Percentiles rank a stretch among this genome's conserved stretches.
Evolutionary conservation across 2,113 vertebrate species (phyloP).

Genomic region (Procapra przewalskii): DNA sequence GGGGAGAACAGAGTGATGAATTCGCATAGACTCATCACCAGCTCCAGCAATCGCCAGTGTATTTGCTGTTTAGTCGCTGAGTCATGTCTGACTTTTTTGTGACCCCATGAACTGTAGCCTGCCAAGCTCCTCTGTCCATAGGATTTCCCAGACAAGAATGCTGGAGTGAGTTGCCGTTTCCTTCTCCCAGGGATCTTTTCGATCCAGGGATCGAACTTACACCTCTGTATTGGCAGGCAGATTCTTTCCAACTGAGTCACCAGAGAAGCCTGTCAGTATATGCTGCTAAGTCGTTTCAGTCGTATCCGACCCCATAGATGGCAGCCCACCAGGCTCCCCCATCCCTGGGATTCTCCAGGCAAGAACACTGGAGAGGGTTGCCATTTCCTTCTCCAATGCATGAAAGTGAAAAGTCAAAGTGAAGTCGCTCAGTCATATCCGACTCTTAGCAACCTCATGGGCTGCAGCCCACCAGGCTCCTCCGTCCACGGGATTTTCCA

Average conservation of each 20-base stretch:
- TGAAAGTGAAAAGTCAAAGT: too few relatives aligned
- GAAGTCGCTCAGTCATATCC: too few relatives aligned
- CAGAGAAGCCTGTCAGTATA: neutral
- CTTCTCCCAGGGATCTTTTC: neutral
- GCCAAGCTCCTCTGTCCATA: neutral
- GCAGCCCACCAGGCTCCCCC: too few relatives aligned
- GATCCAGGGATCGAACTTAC: neutral
- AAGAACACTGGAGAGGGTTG: too few relatives aligned
- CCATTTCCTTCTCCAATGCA: too few relatives aligned
- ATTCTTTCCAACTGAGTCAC: neutral
- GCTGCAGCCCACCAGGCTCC: too few relatives aligned
- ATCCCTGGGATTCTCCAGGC: too few relatives aligned
- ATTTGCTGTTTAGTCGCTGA: neutral
- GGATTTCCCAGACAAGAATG: neutral
- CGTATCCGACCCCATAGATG: too few relatives aligned
- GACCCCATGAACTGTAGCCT: neutral
- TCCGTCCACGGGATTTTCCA: too few relatives aligned
- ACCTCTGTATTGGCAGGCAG: neutral
- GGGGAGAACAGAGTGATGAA: neutral
- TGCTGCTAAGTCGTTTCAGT: too few relatives aligned
- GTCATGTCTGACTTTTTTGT: neutral
- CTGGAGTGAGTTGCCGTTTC: neutral
- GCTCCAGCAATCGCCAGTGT: neutral
- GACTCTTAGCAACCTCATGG: too few relatives aligned
- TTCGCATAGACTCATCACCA: neutral